phyloP scores from a whole-genome alignment of 1,140 invertebrate species.

The Yoshiicerus persimilis region DNA sequence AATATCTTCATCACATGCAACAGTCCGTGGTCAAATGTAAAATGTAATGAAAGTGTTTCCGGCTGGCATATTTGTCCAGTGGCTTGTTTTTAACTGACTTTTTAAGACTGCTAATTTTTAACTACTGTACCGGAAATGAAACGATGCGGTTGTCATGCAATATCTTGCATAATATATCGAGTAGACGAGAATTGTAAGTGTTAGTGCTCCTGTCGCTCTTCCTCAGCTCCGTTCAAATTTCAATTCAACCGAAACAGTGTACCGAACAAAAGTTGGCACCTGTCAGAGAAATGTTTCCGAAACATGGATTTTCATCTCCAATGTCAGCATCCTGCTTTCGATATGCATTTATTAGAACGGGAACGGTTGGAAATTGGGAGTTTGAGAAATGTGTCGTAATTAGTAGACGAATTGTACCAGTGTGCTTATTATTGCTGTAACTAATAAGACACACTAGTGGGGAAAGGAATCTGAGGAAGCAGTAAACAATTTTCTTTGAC shows the following conservation, averaged over 20 bases:
- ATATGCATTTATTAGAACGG: too few species aligned
- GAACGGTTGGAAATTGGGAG: too few species aligned
- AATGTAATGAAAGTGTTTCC: not conserved
- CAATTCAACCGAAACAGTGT: too few species aligned
- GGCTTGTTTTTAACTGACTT: conserved; percentile 37
- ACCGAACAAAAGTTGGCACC: too few species aligned
- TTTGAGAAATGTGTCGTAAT: too few species aligned
- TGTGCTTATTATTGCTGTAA: too few species aligned
- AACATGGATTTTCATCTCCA: too few species aligned
- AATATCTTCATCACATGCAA: not conserved
- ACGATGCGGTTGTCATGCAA: not conserved
- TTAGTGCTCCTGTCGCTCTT: not conserved
- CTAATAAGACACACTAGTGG: not conserved
- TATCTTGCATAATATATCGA: not conserved
- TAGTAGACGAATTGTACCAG: too few species aligned
- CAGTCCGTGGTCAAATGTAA: not conserved
- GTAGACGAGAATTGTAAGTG: not conserved
- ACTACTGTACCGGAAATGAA: not conserved
- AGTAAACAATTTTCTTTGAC: not conserved
- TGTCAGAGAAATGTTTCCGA: too few species aligned
- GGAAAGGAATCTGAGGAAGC: not conserved
- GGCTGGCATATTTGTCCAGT: conserved; percentile 7
- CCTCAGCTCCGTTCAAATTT: too few species aligned
- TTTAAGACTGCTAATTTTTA: conserved; percentile 41
- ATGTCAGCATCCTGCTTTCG: too few species aligned